Percentiles rank a stretch among this genome's conserved stretches.
Conservation (phyloP, 1,140 invertebrate genomes). For the Pygmarrhopalites habei region DNA sequence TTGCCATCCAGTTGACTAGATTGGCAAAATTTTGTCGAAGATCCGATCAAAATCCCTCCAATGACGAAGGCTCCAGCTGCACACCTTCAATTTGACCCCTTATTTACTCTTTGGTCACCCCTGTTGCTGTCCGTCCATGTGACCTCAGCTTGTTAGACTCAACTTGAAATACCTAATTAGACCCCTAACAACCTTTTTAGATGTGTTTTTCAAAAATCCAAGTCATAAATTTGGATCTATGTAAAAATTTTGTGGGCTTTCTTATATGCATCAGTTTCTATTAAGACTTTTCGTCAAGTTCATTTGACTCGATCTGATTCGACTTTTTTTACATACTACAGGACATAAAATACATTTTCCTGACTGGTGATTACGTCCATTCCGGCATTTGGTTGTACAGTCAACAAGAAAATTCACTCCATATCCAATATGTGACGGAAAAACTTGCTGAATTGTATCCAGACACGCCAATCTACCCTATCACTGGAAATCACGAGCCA, state of each 20-base stretch:
- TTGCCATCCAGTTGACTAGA: too few relatives aligned
- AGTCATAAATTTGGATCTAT: not conserved
- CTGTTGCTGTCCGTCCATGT: too few relatives aligned
- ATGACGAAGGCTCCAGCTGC: too few relatives aligned
- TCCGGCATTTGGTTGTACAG: slow-evolving; percentile 42
- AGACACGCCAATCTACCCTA: slow-evolving; percentile 50
- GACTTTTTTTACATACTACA: slow-evolving; percentile 42
- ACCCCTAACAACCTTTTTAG: too few relatives aligned
- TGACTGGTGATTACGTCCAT: slow-evolving; percentile 58
- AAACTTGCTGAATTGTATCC: slow-evolving; percentile 51
- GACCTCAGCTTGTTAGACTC: too few relatives aligned
- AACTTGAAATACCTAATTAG: too few relatives aligned
- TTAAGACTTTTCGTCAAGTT: too few relatives aligned
- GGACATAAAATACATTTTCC: slow-evolving; percentile 52
- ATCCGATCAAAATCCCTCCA: too few relatives aligned
- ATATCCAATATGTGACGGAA: slow-evolving; percentile 47
- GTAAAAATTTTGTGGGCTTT: not conserved
- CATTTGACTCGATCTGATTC: too few relatives aligned
- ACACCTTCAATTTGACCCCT: too few relatives aligned
- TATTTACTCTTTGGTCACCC: too few relatives aligned
- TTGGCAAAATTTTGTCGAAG: too few relatives aligned
- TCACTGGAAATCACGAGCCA: slow-evolving; percentile 59
- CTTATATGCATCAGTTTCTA: not conserved
- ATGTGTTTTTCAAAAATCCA: not conserved
- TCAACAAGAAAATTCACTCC: slow-evolving; percentile 43